Evolutionary conservation across 2,888 invertebrate genomes (phyloP), one percentile per base, ranked within the genome.

Genomic region (Allygus modestus): DNA sequence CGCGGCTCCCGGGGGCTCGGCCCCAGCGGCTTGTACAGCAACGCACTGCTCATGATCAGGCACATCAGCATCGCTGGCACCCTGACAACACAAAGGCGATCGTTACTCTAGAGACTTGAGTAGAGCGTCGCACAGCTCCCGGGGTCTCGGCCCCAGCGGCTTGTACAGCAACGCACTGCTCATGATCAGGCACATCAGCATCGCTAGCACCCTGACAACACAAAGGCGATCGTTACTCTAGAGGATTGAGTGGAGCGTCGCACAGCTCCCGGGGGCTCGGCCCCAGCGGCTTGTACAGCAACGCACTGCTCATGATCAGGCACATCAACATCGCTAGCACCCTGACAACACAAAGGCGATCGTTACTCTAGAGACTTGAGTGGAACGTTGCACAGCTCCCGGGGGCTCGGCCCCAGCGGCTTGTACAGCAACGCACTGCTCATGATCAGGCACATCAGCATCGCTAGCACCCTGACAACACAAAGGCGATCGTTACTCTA

Each of bases 191-290:
- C 93, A 92, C 23, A 96, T 94, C 81, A 97, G 97, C 89, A 97
- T 95, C 0, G 95, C 95, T 46, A 95, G 89, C 0, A 96, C 95
- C 98, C 98, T 98, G 71, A 97, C 92, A 33, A 96, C 93, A n/a
- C n/a, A n/a, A n/a, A 89, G 97, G 98, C 88, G 94, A 95, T 88
- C 93, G 94, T 87, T 94, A 95, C 88, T 93, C 95, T 95, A 95
- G 91, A 71, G 93, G 93, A 87, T 93, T 92, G 58, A 94, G 86
- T 81, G 89, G 89, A 84, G 83, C 88, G 87, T 88, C 91, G 86
- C 90, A 91, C 85, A 88, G 90, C 87, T n/a, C n/a, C n/a, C n/a
- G n/a, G n/a, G n/a, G n/a, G n/a, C n/a, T n/a, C n/a, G n/a, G n/a
- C n/a, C n/a, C n/a, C n/a, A n/a, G 88, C 0, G 96, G 96, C 89